Evolutionary conservation across 2,113 vertebrate species (phyloP).

Genomic region (Pagrus major): DNA sequence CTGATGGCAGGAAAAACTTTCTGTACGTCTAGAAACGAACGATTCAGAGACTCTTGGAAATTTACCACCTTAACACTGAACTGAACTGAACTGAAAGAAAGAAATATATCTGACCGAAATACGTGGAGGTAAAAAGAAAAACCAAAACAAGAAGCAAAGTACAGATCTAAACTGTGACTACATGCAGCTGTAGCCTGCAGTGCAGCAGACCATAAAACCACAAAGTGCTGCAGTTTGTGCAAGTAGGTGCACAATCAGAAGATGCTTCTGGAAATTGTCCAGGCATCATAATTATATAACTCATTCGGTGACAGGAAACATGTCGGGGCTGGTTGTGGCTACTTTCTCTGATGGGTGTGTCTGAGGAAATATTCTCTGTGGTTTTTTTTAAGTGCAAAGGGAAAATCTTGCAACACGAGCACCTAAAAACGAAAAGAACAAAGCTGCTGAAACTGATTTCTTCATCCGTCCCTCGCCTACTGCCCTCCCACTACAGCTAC

Average conservation of each 20-base stretch:
- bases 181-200: conserved; percentile 46
- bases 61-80: background rate
- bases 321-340: conserved; percentile 18
- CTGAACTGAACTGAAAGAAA: background rate
- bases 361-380: conserved; percentile 9
- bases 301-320: conserved; percentile 44
- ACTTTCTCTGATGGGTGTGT: conserved; percentile 15
- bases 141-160: background rate
- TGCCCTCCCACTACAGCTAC: conserved; percentile 26
- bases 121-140: background rate
- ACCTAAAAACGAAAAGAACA: background rate
- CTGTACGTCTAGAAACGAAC: background rate
- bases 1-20: conserved; percentile 17
- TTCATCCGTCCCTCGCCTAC: conserved; percentile 3
- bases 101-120: background rate
- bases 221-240: conserved; percentile 34
- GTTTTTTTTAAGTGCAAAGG: background rate
- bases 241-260: conserved; percentile 11
- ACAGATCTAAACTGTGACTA: background rate
- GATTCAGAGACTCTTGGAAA: background rate
- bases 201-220: conserved; percentile 13
- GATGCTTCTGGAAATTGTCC: conserved; percentile 44
- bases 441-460: background rate
- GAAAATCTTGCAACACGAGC: background rate
- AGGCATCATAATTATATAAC: conserved; percentile 34